A percentile compares a stretch with the other conserved stretches of the same genome.
phyloP scores from a whole-genome alignment of 2,113 vertebrate genomes.

The Pteronura brasiliensis region DNA sequence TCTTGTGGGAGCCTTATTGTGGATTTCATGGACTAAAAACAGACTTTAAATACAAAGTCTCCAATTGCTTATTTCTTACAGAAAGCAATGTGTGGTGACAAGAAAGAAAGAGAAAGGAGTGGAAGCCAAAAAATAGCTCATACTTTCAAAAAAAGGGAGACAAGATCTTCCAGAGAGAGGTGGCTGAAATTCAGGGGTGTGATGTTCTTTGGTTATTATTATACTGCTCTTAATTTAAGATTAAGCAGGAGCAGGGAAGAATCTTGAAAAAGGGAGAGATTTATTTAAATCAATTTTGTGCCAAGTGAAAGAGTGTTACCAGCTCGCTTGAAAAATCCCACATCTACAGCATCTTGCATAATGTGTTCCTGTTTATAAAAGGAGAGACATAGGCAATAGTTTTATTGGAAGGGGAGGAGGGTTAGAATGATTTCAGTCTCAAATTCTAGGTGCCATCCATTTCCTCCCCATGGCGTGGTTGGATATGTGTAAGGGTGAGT shows the following conservation, averaged over 20 bases:
- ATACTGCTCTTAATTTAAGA: slow-evolving; percentile 69
- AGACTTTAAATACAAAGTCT: slow-evolving; percentile 36
- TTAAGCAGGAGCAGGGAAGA: slow-evolving; percentile 33
- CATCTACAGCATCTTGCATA: slow-evolving; percentile 25
- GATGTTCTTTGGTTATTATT: slow-evolving; percentile 76
- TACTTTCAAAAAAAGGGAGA: slow-evolving; percentile 33
- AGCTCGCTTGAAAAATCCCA: slow-evolving; percentile 41
- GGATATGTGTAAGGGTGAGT: not conserved
- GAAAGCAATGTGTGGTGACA: slow-evolving; percentile 13
- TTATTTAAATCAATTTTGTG: slow-evolving; percentile 58
- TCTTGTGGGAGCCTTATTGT: not conserved
- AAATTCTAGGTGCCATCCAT: not conserved
- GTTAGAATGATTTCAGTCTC: not conserved
- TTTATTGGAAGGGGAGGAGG: not conserved
- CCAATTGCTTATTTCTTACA: not conserved
- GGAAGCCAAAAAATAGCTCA: slow-evolving; percentile 63
- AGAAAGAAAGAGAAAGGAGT: slow-evolving; percentile 37
- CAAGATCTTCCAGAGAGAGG: slow-evolving; percentile 26
- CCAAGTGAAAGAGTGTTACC: not conserved
- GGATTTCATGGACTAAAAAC: slow-evolving; percentile 8
- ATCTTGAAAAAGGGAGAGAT: slow-evolving; percentile 34
- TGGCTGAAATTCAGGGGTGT: slow-evolving; percentile 68
- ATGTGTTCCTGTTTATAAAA: slow-evolving; percentile 56
- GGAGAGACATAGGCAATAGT: not conserved
- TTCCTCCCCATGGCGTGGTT: not conserved